A percentile compares a stretch with the other conserved stretches of the same genome.
phyloP scores from a whole-genome alignment of 2,888 invertebrate species.

The Margaritifera margaritifera region DNA sequence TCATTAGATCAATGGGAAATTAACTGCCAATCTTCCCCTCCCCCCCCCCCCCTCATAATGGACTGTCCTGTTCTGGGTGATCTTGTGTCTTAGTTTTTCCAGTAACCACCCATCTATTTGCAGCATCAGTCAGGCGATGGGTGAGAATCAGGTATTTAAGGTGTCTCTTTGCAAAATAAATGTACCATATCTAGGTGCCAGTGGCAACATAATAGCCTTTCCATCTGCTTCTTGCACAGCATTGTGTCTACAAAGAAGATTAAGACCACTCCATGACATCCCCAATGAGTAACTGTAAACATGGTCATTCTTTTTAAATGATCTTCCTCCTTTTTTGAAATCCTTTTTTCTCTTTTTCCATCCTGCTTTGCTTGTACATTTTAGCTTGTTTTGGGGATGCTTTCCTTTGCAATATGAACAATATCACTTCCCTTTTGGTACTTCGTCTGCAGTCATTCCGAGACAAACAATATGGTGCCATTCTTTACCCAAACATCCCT shows the following conservation, averaged over 20 bases:
- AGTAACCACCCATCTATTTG: conserved; percentile 2
- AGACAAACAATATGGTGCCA: too few species aligned
- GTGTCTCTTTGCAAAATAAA: conserved; percentile 10
- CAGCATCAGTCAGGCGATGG: conserved; percentile 10
- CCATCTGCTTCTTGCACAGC: conserved; percentile 26
- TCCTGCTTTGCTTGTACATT: too few species aligned
- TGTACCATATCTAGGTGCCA: conserved; percentile 20
- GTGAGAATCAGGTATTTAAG: conserved; percentile 24
- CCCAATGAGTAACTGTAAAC: too few species aligned
- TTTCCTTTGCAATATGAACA: too few species aligned
- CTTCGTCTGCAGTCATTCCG: too few species aligned
- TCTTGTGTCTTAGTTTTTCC: background rate
- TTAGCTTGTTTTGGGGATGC: too few species aligned
- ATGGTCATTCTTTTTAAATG: too few species aligned
- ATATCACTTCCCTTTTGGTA: too few species aligned
- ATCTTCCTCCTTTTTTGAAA: too few species aligned
- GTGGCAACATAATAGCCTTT: conserved; percentile 16
- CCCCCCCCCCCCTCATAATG: conserved; percentile 29
- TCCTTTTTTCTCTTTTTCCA: too few species aligned
- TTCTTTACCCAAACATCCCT: too few species aligned
- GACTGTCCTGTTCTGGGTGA: conserved; percentile 16
- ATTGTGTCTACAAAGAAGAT: conserved; percentile 21
- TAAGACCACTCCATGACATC: background rate
- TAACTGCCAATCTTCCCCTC: conserved; percentile 21
- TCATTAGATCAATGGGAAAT: conserved; percentile 25